Conservation (phyloP, 2,888 invertebrate species). For the Macropis europaea region DNA sequence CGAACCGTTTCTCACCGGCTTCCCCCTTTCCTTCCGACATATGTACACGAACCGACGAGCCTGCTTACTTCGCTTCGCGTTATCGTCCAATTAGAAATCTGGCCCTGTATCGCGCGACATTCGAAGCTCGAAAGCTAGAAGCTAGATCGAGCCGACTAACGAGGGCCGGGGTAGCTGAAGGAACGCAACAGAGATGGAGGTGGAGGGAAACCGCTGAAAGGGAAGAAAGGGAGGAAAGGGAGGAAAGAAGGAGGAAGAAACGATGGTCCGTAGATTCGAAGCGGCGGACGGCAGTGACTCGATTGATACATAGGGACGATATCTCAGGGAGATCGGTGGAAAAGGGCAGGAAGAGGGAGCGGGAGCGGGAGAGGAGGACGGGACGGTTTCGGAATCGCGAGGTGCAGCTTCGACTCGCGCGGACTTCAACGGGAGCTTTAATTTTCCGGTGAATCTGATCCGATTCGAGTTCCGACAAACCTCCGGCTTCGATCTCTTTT, state of each 20-base stretch:
- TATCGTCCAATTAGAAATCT: neutral
- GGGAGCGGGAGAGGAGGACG: neutral
- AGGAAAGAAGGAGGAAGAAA: neutral
- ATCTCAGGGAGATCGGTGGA: neutral
- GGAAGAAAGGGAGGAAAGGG: neutral
- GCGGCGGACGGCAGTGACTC: neutral
- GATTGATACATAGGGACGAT: constrained; percentile 15
- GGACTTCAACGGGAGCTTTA: constrained; percentile 38
- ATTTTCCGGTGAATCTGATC: constrained; percentile 52
- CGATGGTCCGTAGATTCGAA: neutral
- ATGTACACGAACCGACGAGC: neutral
- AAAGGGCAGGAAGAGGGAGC: too few relatives aligned
- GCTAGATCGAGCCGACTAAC: constrained; percentile 9
- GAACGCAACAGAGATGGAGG: too few relatives aligned
- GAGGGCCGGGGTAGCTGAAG: neutral
- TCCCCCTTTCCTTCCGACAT: neutral
- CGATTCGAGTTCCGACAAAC: constrained; percentile 34
- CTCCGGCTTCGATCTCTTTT: neutral
- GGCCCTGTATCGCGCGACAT: neutral
- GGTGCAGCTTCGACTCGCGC: constrained; percentile 20
- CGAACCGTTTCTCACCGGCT: neutral
- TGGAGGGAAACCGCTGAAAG: neutral
- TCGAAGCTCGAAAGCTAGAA: neutral
- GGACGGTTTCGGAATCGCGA: constrained; percentile 3
- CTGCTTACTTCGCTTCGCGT: neutral